phyloP scores from a whole-genome alignment of 2,888 invertebrate genomes.

The Stratiomys singularior region DNA sequence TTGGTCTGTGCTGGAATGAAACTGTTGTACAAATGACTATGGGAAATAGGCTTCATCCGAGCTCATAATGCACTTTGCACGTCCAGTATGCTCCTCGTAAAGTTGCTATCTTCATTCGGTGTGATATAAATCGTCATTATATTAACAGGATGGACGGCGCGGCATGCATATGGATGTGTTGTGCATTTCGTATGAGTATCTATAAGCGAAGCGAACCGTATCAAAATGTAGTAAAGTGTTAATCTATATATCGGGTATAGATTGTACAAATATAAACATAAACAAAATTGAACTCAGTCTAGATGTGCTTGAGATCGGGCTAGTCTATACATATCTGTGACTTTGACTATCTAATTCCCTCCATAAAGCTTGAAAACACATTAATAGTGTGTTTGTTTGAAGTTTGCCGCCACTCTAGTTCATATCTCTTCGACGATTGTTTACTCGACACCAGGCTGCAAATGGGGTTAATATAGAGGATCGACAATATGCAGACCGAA shows the following conservation, averaged over 20 bases:
- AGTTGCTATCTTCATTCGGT: constrained; percentile 2
- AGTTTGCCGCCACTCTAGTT: constrained; percentile 31
- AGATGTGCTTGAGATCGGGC: background rate
- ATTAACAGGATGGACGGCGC: constrained; percentile 35
- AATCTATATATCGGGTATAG: background rate
- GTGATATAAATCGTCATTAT: constrained; percentile 34
- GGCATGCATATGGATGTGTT: background rate
- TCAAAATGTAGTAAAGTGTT: background rate
- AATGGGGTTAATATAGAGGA: background rate
- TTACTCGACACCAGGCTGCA: constrained; percentile 21
- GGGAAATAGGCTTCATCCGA: background rate
- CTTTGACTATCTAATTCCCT: constrained; percentile 18
- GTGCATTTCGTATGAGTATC: background rate
- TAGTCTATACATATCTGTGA: background rate
- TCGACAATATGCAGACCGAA: background rate
- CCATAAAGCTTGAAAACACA: constrained; percentile 13
- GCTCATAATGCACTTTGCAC: constrained; percentile 38
- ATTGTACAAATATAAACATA: constrained; percentile 39
- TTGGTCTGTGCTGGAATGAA: background rate
- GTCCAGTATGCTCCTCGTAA: constrained; percentile 24
- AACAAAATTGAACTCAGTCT: constrained; percentile 12
- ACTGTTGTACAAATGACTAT: background rate
- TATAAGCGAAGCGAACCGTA: background rate
- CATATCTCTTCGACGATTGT: constrained; percentile 37
- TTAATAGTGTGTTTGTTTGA: constrained; percentile 38